phyloP scores from a whole-genome alignment of 1,140 invertebrate species.

The Drosophila tristis region DNA sequence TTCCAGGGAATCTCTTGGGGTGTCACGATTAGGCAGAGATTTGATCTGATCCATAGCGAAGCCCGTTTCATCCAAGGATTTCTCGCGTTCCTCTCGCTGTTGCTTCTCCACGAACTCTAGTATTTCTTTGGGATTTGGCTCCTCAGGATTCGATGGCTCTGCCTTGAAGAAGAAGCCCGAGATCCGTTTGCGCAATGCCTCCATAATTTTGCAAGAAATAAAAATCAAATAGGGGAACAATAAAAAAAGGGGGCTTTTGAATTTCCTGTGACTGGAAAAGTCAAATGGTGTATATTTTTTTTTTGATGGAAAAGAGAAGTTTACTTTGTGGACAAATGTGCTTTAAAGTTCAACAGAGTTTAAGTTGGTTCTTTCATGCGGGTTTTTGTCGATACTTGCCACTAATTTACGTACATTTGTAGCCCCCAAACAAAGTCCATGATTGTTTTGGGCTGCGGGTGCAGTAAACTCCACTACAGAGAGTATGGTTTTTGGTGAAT shows the following conservation, averaged over 20 bases:
- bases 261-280: too few relatives aligned
- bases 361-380: too few relatives aligned
- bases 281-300: too few relatives aligned
- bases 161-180: slow-evolving; percentile 3
- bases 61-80: not conserved
- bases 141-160: not conserved
- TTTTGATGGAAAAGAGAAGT: not conserved
- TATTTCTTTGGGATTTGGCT: not conserved
- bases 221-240: not conserved
- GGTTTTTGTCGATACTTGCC: too few relatives aligned
- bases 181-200: slow-evolving; percentile 1
- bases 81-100: not conserved
- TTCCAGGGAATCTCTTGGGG: too few relatives aligned
- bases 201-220: slow-evolving; percentile 2
- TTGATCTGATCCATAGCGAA: too few relatives aligned
- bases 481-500: slow-evolving; percentile 13
- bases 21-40: too few relatives aligned
- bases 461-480: not conserved
- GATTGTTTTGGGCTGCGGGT: slow-evolving; percentile 23
- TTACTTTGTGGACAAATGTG: not conserved
- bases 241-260: too few relatives aligned
- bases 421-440: slow-evolving; percentile 11
- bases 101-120: slow-evolving; percentile 1
- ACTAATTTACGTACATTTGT: not conserved
- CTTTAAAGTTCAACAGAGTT: not conserved